A percentile compares a stretch with the other conserved stretches of the same genome.
These are phyloP conservation scores for Oreochromis mossambicus DNA, from an alignment of 2,797 vertebrate genomes.

Conservation along the genomic window DNA sequence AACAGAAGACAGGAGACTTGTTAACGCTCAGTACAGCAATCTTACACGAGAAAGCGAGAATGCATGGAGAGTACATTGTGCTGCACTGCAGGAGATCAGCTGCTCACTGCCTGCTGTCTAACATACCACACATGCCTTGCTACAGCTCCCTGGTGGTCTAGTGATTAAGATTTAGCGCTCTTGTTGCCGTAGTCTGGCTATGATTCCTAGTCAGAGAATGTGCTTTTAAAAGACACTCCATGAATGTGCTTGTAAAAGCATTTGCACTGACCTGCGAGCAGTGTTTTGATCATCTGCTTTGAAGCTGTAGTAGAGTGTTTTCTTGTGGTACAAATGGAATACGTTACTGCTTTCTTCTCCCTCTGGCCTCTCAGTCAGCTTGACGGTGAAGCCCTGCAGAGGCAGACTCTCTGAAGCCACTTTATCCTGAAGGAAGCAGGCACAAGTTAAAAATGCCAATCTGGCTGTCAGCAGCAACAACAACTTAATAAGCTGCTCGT, in stretches of 20 bases:
- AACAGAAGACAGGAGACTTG: not conserved
- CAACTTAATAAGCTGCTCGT: not conserved
- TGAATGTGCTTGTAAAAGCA: not conserved
- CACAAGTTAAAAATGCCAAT: not conserved
- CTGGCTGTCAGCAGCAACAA: not conserved
- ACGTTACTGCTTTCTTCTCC: conserved; percentile 78
- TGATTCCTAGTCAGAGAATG: not conserved
- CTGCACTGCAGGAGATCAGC: not conserved
- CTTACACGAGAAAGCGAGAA: not conserved
- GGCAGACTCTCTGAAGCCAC: conserved; percentile 92
- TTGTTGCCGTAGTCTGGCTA: not conserved
- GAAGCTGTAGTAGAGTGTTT: conserved; percentile 93
- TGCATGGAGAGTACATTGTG: not conserved
- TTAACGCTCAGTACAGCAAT: not conserved
- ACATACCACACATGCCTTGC: not conserved
- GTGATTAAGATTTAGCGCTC: not conserved
- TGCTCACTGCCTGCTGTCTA: not conserved
- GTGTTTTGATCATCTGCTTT: conserved; percentile 84
- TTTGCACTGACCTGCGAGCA: conserved; percentile 66
- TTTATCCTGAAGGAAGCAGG: conserved; percentile 80
- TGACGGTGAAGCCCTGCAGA: conserved; percentile 91
- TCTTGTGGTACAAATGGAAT: conserved; percentile 97
- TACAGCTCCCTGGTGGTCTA: not conserved
- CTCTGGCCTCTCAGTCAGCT: conserved; percentile 82
- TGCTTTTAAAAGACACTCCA: not conserved